Evolutionary conservation across 1,140 invertebrate species (phyloP), one percentile per base, ranked within the genome.

Genomic region (Leptopilina clavipes): DNA sequence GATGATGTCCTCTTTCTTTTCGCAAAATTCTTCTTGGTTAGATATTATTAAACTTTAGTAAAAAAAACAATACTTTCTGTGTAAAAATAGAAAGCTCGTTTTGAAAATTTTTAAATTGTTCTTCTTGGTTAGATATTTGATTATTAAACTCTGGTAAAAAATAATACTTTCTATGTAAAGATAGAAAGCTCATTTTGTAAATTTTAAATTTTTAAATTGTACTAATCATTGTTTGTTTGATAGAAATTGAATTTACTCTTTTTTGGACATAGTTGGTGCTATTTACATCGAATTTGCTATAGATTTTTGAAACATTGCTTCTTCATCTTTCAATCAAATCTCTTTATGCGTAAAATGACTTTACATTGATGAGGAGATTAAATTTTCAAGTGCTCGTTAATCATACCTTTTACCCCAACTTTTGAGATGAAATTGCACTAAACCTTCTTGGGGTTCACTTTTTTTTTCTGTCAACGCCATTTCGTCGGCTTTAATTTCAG

Each of bases 401-500:
- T 65, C 59, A 22, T 65, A 65, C 25, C 25, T 65, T 65, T 65
- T 65, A 65, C 59, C 59, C 59, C 22, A 65, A 65, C 22, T 65
- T 65, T 65, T 65, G 59, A 65, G 59, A 31, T 65, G 59, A 31
- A 65, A 65, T 65, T 65, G 59, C 59, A 14, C 59, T 65, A 65
- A 65, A 31, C 11, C 18, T 72, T 73, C 72, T 77, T 73, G 73
- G 74, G 75, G 56, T 75, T 54, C 43, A 77, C 3, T 74, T 82
- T 78, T 77, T 78, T 77, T 78, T 65, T 37, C 22, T 43, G 73
- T 54, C 75, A 70, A 74, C 86, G 86, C 87, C 87, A 88, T 89
- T 88, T 87, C 85, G 75, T 79, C 83, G 83, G 84, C 85, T 84
- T 87, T 87, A 86, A 89, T 88, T 86, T 85, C 80, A 82, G 59